Evolutionary conservation across 2,797 vertebrate species (phyloP), one percentile per base, ranked within the genome.

Genomic region (Acrocephalus scirpaceus): DNA sequence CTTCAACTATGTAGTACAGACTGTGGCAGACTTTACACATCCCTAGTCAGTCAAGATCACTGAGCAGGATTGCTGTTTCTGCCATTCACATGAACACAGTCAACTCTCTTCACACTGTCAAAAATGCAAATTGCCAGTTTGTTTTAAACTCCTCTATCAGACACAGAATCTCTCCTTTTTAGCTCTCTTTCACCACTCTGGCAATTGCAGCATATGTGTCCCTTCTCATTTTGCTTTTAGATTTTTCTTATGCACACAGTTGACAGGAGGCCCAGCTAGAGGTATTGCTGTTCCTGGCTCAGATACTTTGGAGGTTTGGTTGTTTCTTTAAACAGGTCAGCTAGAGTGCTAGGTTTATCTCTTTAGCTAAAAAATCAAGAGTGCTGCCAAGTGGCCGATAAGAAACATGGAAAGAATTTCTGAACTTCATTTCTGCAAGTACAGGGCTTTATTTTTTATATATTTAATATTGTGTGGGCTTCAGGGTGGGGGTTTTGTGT

Each of bases 271-370:
- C 96, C 92, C 66, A 60, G 66, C 65, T 56, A 95, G 86, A 97
- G 93, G 94, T 95, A 95, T 21, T 54, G 72, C 82, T 93, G 87
- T 94, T 97, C 78, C 94, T 95, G 92, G 88, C 91, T 91, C 69
- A 84, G 81, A 93, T 96, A 95, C 80, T 93, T 91, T 86, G 34
- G 79, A 87, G n/a, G 40, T 87, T 92, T 91, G 50, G 29, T 96
- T 96, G 84, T 97, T 98, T 97, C 96, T 96, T 97, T 96, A 97
- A 97, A 97, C 76, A 96, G 96, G 96, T 97, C 97, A 97, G 66
- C 71, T 93, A 50, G 80, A 95, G 96, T 96, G 85, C 84, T 90
- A 82, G 48, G 84, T 97, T 97, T 97, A 97, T 97, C 97, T 89
- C 93, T 95, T 96, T 47, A 90, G 93, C 91, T 95, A 86, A 95